Conservation (phyloP, 2,797 vertebrate genomes). For the Hozukius guyotensis region DNA sequence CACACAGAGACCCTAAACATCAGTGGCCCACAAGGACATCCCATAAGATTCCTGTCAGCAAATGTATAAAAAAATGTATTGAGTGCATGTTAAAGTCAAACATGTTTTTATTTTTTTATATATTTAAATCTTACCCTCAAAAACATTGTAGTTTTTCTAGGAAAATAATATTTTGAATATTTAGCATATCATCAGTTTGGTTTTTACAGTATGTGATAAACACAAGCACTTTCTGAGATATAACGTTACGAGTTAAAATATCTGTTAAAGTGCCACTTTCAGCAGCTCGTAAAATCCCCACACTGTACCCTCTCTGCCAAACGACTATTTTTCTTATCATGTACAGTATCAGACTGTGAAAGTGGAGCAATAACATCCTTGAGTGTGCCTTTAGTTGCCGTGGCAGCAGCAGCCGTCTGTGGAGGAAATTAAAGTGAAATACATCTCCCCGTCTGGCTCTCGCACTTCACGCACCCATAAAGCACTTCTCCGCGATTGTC, state of each 20-base stretch:
- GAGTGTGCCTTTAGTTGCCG: conserved; percentile 40
- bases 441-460: conserved; percentile 58
- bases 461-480: conserved; percentile 71
- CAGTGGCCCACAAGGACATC: background rate
- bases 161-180: background rate
- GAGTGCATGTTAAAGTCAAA: background rate
- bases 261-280: conserved; percentile 60
- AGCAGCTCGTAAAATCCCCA: conserved; percentile 54
- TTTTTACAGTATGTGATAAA: conserved; percentile 33
- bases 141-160: background rate
- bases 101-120: background rate
- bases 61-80: background rate
- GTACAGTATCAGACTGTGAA: conserved; percentile 59
- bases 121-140: background rate
- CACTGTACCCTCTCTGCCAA: conserved; percentile 38
- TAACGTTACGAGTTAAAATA: conserved; percentile 53
- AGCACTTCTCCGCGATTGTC: conserved; percentile 82
- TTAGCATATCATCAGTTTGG: background rate
- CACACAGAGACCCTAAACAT: conserved; percentile 42
- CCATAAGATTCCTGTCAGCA: background rate
- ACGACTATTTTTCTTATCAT: conserved; percentile 71
- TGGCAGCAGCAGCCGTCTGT: conserved; percentile 40
- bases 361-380: conserved; percentile 73
- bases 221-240: conserved; percentile 30
- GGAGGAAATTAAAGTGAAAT: conserved; percentile 80